Conservation (phyloP, 2,113 vertebrate genomes). For the Python bivittatus region DNA sequence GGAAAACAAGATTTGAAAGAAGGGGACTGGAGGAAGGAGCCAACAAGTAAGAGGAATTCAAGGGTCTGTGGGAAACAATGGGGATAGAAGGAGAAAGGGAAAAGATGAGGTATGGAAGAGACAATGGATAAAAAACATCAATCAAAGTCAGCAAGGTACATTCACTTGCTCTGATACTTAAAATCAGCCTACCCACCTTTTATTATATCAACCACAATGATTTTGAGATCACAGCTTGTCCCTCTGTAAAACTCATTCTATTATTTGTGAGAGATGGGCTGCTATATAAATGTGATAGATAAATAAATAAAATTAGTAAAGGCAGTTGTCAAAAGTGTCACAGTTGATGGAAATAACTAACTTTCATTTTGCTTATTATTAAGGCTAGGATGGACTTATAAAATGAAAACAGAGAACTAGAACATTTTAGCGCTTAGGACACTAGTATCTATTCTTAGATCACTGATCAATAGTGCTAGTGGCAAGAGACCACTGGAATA, state of each 20-base stretch:
- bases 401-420: slow-evolving; percentile 30
- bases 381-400: slow-evolving; percentile 6
- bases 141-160: neutral
- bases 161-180: neutral
- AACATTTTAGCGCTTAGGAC: slow-evolving; percentile 18
- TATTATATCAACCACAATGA: slow-evolving; percentile 16
- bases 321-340: neutral
- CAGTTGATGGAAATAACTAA: slow-evolving; percentile 26
- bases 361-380: slow-evolving; percentile 12
- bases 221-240: slow-evolving; percentile 28
- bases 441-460: slow-evolving; percentile 25
- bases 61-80: neutral
- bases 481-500: slow-evolving; percentile 31
- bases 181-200: neutral
- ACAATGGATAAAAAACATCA: neutral
- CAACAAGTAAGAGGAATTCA: neutral
- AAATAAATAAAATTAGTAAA: too few relatives aligned
- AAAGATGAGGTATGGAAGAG: too few relatives aligned
- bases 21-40: neutral
- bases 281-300: too few relatives aligned
- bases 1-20: neutral
- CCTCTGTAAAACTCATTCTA: neutral
- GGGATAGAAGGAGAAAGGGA: too few relatives aligned
- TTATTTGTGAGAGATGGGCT: too few relatives aligned
- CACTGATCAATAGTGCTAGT: slow-evolving; percentile 40